Conservation (phyloP, 2,888 invertebrate species). For the Oscheius sp. region DNA sequence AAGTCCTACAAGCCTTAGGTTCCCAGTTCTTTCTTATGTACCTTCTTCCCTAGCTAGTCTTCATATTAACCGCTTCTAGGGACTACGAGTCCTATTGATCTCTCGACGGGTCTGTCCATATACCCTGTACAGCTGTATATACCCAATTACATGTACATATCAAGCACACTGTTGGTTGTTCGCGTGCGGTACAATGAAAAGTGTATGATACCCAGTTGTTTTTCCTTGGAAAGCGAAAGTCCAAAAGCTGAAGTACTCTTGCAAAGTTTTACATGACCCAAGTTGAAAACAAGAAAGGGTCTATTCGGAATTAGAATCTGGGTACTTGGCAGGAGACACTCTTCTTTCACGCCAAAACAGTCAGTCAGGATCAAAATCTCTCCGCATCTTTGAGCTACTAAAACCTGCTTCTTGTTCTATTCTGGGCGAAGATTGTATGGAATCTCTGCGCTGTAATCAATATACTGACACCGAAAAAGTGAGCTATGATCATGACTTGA, state of each 20-base stretch:
- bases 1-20: conserved; percentile 25
- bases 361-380: too few relatives aligned
- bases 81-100: conserved; percentile 34
- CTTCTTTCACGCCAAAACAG: too few relatives aligned
- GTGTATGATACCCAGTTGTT: background rate
- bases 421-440: too few relatives aligned
- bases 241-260: background rate
- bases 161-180: conserved; percentile 33
- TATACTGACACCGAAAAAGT: background rate
- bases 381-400: too few relatives aligned
- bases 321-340: too few relatives aligned
- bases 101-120: conserved; percentile 30
- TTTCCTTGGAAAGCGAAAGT: background rate
- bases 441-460: too few relatives aligned
- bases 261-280: too few relatives aligned
- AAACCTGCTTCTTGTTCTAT: too few relatives aligned
- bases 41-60: conserved; percentile 26
- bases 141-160: conserved; percentile 26
- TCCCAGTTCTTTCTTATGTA: conserved; percentile 2
- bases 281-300: background rate
- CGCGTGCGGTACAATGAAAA: conserved; percentile 29
- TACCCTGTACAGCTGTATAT: conserved; percentile 27
- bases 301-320: background rate
- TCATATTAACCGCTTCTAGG: conserved; percentile 29
- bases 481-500: conserved; percentile 22